A percentile compares a stretch with the other conserved stretches of the same genome.
Conservation (phyloP, 2,888 invertebrate species). For the Patella depressa region DNA sequence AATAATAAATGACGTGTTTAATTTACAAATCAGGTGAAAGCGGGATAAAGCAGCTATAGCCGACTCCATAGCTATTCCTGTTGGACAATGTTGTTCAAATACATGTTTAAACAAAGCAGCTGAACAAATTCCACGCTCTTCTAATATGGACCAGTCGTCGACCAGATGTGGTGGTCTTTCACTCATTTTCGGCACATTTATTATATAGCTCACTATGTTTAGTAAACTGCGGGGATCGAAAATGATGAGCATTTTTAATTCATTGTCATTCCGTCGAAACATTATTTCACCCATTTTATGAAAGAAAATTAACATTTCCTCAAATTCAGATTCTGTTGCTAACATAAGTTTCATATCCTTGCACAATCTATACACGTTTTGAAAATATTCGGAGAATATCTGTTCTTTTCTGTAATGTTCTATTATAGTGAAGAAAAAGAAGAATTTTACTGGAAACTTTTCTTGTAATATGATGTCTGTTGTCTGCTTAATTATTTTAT, state of each 20-base stretch:
- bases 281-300: constrained; percentile 42
- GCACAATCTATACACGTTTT: constrained; percentile 29
- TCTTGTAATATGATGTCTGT: not conserved
- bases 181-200: constrained; percentile 23
- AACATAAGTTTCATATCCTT: constrained; percentile 34
- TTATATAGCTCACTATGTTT: constrained; percentile 32
- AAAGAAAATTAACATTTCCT: constrained; percentile 41
- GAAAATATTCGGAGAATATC: constrained; percentile 33
- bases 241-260: constrained; percentile 41
- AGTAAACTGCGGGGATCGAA: constrained; percentile 43
- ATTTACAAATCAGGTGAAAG: constrained; percentile 21
- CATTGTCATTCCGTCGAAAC: constrained; percentile 41
- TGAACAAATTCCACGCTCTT: constrained; percentile 26
- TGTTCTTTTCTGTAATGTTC: constrained; percentile 34
- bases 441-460: constrained; percentile 5
- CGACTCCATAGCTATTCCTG: constrained; percentile 6
- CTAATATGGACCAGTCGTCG: constrained; percentile 18
- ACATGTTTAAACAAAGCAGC: constrained; percentile 25
- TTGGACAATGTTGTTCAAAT: not conserved
- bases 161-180: constrained; percentile 15
- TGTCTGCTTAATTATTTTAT: constrained; percentile 9
- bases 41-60: constrained; percentile 24
- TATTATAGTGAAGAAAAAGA: constrained; percentile 41
- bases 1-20: constrained; percentile 31
- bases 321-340: constrained; percentile 33